Percentiles rank a stretch among this genome's conserved stretches.
phyloP scores from a whole-genome alignment of 2,797 vertebrate species.

The Siniperca undulata region DNA sequence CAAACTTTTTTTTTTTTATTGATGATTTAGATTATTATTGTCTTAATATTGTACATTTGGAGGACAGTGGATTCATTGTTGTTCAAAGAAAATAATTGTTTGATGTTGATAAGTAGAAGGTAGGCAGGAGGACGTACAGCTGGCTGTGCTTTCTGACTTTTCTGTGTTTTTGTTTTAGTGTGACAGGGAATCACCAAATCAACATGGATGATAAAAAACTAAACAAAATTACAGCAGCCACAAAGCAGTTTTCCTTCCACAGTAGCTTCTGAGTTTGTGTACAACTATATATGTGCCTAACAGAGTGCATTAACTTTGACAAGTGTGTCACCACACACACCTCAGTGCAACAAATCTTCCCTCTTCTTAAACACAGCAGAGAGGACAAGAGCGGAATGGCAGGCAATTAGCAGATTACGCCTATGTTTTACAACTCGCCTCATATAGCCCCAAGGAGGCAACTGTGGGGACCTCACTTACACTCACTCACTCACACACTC shows the following conservation, averaged over 20 bases:
- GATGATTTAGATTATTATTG: too few relatives aligned
- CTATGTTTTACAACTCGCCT: conserved; percentile 79
- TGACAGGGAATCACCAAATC: background rate
- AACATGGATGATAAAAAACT: background rate
- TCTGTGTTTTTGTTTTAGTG: background rate
- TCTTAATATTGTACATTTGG: too few relatives aligned
- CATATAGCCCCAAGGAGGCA: conserved; percentile 64
- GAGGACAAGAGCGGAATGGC: conserved; percentile 58
- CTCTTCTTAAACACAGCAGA: conserved; percentile 40
- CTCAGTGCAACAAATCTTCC: conserved; percentile 50
- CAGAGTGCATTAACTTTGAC: conserved; percentile 24
- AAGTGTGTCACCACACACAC: conserved; percentile 38
- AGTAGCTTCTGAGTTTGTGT: conserved; percentile 10
- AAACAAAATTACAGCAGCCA: background rate
- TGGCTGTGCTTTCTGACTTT: conserved; percentile 8
- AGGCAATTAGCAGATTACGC: conserved; percentile 82
- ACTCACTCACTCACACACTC: conserved; percentile 18
- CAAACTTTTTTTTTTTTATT: background rate
- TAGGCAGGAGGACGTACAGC: background rate
- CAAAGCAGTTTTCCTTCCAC: background rate
- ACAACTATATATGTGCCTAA: conserved; percentile 14
- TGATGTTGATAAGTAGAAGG: conserved; percentile 10
- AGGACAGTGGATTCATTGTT: background rate
- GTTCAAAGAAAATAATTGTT: background rate
- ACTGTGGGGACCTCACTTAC: conserved; percentile 29